Evolutionary conservation across 2,888 invertebrate genomes (phyloP).

Genomic region (Nomada flava): DNA sequence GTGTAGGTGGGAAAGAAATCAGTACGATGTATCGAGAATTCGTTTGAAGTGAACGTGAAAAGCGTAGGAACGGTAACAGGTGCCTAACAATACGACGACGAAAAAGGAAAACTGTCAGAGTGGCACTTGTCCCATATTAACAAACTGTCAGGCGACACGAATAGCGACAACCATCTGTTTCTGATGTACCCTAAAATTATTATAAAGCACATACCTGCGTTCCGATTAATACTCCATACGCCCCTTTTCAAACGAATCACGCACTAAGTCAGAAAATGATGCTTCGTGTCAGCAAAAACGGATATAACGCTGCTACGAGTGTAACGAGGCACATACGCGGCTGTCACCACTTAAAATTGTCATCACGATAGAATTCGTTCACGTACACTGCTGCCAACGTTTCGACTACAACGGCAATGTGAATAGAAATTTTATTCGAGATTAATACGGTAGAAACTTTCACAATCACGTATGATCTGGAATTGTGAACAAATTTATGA

Average conservation of each 20-base stretch:
- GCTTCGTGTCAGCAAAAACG: slow-evolving; percentile 40
- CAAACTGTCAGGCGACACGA: slow-evolving; percentile 63
- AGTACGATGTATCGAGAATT: not conserved
- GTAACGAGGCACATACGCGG: slow-evolving; percentile 60
- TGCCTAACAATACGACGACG: slow-evolving; percentile 51
- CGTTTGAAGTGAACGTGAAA: not conserved
- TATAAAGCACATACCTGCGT: slow-evolving; percentile 55
- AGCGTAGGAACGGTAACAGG: slow-evolving; percentile 33
- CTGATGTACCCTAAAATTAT: slow-evolving; percentile 26
- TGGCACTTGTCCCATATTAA: slow-evolving; percentile 60
- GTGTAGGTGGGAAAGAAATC: not conserved
- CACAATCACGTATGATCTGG: not conserved
- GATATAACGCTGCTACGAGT: slow-evolving; percentile 35
- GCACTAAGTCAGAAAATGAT: slow-evolving; percentile 31
- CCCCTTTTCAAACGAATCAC: slow-evolving; percentile 34
- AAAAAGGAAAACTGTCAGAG: slow-evolving; percentile 61
- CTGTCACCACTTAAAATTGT: slow-evolving; percentile 72
- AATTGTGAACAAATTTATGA: not conserved
- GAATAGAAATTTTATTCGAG: not conserved
- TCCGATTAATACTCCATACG: slow-evolving; percentile 35
- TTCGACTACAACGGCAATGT: not conserved
- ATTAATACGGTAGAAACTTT: too few relatives aligned
- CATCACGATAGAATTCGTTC: slow-evolving; percentile 63
- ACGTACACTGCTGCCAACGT: slow-evolving; percentile 63
- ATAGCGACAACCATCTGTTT: slow-evolving; percentile 62